phyloP scores from a whole-genome alignment of 2,797 vertebrate species.

The Enteromius mattozi region DNA sequence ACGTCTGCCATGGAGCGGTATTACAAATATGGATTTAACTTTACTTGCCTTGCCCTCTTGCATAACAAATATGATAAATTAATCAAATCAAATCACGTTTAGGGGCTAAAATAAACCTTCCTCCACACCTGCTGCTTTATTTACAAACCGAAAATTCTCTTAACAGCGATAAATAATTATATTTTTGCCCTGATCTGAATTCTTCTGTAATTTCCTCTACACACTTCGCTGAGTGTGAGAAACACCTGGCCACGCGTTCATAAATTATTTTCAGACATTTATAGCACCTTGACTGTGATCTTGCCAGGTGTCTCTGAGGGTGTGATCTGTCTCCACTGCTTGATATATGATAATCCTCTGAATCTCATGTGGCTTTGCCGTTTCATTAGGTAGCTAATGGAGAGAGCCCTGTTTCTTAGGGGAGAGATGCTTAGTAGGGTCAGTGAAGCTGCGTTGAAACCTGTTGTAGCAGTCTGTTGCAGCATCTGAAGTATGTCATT shows the following conservation, averaged over 20 bases:
- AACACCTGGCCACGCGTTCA: background rate
- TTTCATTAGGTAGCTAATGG: slow-evolving; percentile 45
- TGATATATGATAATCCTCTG: slow-evolving; percentile 25
- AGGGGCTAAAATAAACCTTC: background rate
- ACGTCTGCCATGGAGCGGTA: background rate
- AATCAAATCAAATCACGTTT: background rate
- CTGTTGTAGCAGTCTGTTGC: background rate
- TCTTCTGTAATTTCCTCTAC: background rate
- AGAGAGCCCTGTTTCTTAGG: slow-evolving; percentile 11
- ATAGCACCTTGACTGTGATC: background rate
- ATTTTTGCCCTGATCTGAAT: background rate
- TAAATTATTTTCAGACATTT: slow-evolving; percentile 15
- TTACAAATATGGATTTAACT: slow-evolving; percentile 8
- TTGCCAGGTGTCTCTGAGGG: slow-evolving; percentile 26
- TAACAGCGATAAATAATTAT: background rate
- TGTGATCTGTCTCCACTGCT: slow-evolving; percentile 17
- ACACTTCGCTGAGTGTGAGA: background rate
- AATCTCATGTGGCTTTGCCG: slow-evolving; percentile 30
- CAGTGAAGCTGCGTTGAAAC: slow-evolving; percentile 34
- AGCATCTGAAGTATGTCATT: background rate
- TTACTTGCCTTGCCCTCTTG: background rate
- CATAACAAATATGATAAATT: background rate
- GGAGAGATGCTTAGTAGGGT: slow-evolving; percentile 23
- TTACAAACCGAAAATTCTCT: background rate
- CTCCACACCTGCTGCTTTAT: background rate